Conservation (phyloP, 2,113 vertebrate species). For the Pyrgilauda ruficollis region DNA sequence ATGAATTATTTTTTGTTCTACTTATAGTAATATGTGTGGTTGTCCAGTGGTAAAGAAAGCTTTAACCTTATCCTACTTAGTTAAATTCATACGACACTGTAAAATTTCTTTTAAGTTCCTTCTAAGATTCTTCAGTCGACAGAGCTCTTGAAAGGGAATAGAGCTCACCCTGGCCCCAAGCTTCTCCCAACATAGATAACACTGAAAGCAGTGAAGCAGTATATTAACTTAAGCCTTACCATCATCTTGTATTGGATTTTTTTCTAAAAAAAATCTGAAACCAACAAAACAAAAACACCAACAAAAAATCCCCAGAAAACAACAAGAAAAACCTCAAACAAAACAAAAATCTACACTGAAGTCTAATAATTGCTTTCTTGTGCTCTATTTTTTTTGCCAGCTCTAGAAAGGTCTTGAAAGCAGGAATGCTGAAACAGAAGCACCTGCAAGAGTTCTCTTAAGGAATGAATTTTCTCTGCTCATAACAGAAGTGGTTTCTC, state of each 20-base stretch:
- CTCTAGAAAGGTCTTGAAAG: neutral
- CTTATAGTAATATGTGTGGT: neutral
- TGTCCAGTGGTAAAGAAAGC: neutral
- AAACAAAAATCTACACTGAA: neutral
- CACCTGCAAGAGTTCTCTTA: neutral
- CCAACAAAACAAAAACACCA: too few species aligned
- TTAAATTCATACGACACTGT: neutral
- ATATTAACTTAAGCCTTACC: neutral
- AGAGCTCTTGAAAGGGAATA: neutral
- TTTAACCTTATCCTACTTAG: neutral
- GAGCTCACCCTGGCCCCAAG: neutral
- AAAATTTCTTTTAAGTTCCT: neutral
- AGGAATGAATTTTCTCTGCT: neutral
- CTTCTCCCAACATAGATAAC: neutral
- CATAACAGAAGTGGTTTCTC: neutral
- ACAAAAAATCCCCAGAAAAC: neutral
- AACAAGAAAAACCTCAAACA: neutral
- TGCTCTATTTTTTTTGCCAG: neutral
- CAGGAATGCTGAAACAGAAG: neutral
- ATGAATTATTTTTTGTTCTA: neutral
- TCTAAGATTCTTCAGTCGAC: neutral
- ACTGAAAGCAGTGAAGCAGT: neutral
- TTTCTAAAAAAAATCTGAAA: neutral
- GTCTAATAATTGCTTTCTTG: neutral
- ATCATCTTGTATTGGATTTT: neutral